Percentiles rank a stretch among this genome's conserved stretches.
These are phyloP conservation scores for Sminthurinus aureus DNA, from an alignment of 2,888 invertebrate genomes.

Conservation along the genomic window DNA sequence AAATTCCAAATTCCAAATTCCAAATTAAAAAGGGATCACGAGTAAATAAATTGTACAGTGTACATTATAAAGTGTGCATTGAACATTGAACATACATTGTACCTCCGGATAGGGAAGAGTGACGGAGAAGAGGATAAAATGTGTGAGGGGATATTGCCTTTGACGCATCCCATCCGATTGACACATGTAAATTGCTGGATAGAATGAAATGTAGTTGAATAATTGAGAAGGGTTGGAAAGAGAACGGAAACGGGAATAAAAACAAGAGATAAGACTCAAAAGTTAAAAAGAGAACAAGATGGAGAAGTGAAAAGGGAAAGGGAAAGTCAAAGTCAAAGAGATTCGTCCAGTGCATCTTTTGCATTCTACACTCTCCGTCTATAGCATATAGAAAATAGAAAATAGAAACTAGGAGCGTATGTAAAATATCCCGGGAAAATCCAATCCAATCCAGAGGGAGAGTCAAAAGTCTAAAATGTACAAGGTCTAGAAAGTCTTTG, in stretches of 20 bases:
- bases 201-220: neutral
- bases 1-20: neutral
- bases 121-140: neutral
- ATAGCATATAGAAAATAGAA: no score
- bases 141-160: neutral
- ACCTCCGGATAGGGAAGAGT: neutral
- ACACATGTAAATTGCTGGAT: neutral
- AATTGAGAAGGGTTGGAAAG: neutral
- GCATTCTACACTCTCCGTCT: no score
- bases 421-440: no score
- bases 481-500: no score
- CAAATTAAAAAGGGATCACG: neutral
- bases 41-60: neutral
- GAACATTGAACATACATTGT: no score
- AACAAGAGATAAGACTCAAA: neutral
- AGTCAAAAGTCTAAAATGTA: no score
- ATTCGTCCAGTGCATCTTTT: neutral
- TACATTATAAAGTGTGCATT: no score
- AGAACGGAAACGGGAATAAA: no score
- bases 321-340: slow-evolving; percentile 8
- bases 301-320: neutral
- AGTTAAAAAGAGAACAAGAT: neutral
- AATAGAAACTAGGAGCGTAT: no score
- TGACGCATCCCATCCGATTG: neutral
- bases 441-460: no score